Base-by-base conservation (phyloP, 2,113 vertebrate genomes). In the Gorsachius goisagi region DNA sequence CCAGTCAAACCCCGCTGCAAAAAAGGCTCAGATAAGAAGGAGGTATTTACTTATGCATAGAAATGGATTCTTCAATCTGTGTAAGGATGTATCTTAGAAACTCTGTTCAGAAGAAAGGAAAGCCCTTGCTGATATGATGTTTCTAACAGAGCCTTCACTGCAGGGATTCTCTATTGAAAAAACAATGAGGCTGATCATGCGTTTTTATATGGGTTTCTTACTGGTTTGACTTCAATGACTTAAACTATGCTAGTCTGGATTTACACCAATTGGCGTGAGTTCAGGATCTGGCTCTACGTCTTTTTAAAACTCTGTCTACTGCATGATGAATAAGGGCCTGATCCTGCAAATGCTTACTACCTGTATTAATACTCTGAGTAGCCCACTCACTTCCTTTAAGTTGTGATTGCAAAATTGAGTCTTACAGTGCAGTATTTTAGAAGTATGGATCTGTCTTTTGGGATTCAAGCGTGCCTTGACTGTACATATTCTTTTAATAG, bases 61-160 rank as follows among this genome's bases (percentile, higher is more conserved):
- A 90, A 95, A 96, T 56, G 49, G 79, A 81, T 75, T 87, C 94
- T 67, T 93, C 88, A 53, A 8, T 82, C 87, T 74, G 44, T 60
- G 71, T 79, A 71, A 85, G 92, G 89, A 97, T 33, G 58, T 96
- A 86, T 81, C 71, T 91, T 84, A 95, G 88, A 95, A 97, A 97
- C 81, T 93, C 94, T 84, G 58, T 63, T 75, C 73, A 85, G 95
- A 62, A 81, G 92, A 88, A 93, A 82, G 82, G 85, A 90, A 97
- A 97, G 94, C 81, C 94, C 85, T 94, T 81, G 90, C 85, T 1
- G 3, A 75, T 73, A 67, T 1, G 12, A 80, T 59, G 52, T 56
- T 92, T 72, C 89, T 91, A 72, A 88, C 74, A 88, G 66, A 95
- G 87, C 58, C 56, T 49, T 96, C 91, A 41, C 58, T 95, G 91